Conservation (phyloP, 2,113 vertebrate genomes). For the Pholis gunnellus region DNA sequence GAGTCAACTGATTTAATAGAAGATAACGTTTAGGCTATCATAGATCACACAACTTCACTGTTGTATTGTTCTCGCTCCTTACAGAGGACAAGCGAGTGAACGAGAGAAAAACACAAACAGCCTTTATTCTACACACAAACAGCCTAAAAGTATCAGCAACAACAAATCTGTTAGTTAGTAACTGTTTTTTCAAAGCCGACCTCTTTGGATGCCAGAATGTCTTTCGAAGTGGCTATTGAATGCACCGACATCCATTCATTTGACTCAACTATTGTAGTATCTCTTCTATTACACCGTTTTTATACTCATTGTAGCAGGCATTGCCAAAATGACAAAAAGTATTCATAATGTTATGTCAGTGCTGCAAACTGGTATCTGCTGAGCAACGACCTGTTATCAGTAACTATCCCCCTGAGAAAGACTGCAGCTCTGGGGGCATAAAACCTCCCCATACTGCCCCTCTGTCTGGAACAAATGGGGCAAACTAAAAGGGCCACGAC, state of each 20-base stretch:
- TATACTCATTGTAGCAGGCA: background rate
- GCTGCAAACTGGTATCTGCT: slow-evolving; percentile 18
- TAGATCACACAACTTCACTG: slow-evolving; percentile 70
- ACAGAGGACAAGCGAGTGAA: slow-evolving; percentile 33
- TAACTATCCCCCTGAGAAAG: slow-evolving; percentile 13
- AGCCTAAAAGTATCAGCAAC: slow-evolving; percentile 51
- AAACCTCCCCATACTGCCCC: slow-evolving; percentile 32
- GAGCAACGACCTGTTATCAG: slow-evolving; percentile 4
- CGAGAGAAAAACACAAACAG: slow-evolving; percentile 55
- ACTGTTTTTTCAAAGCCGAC: slow-evolving; percentile 64
- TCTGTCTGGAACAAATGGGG: slow-evolving; percentile 60
- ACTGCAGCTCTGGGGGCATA: slow-evolving; percentile 19
- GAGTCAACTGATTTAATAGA: slow-evolving; percentile 68
- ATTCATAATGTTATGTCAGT: background rate
- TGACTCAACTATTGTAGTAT: background rate
- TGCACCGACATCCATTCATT: background rate
- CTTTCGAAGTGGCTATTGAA: background rate
- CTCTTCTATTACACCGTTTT: background rate
- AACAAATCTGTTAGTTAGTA: slow-evolving; percentile 58
- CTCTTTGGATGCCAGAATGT: slow-evolving; percentile 31
- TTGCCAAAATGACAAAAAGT: background rate
- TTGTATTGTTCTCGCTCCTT: slow-evolving; percentile 55
- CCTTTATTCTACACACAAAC: slow-evolving; percentile 68
- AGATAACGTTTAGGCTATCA: slow-evolving; percentile 75
- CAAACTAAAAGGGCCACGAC: slow-evolving; percentile 51